phyloP scores from a whole-genome alignment of 2,113 vertebrate species.

The Myocastor coypus region DNA sequence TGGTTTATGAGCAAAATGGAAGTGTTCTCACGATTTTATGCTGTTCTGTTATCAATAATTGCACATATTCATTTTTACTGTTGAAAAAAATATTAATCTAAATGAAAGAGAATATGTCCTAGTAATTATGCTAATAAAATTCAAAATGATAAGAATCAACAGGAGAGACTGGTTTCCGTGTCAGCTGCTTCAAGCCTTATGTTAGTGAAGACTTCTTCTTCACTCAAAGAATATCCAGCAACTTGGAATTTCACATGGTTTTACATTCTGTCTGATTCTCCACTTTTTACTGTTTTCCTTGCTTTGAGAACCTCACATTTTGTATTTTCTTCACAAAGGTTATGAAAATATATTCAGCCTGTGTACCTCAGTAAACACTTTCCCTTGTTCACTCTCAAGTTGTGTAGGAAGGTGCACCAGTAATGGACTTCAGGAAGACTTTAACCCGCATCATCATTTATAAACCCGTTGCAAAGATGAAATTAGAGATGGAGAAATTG shows the following conservation, averaged over 20 bases:
- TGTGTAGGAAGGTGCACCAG: neutral
- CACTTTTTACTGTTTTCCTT: neutral
- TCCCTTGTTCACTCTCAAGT: neutral
- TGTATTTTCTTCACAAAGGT: neutral
- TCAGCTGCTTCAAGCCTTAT: neutral
- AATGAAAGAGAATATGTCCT: neutral
- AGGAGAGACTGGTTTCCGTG: neutral
- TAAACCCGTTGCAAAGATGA: conserved; percentile 48
- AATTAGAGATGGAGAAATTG: conserved; percentile 54
- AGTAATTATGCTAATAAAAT: neutral
- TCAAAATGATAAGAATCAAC: neutral
- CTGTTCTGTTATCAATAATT: conserved; percentile 28
- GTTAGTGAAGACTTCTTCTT: neutral
- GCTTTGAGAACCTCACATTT: neutral
- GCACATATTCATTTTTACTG: neutral
- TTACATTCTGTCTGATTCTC: neutral
- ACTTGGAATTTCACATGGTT: neutral
- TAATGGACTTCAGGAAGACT: neutral
- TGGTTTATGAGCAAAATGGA: conserved; percentile 50
- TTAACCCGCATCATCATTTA: neutral
- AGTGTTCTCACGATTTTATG: neutral
- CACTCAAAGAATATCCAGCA: conserved; percentile 4
- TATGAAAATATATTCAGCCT: neutral
- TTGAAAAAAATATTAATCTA: neutral
- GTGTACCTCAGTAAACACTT: neutral